phyloP scores from a whole-genome alignment of 2,797 vertebrate species.

The Pseudotriccus pelzelni region DNA sequence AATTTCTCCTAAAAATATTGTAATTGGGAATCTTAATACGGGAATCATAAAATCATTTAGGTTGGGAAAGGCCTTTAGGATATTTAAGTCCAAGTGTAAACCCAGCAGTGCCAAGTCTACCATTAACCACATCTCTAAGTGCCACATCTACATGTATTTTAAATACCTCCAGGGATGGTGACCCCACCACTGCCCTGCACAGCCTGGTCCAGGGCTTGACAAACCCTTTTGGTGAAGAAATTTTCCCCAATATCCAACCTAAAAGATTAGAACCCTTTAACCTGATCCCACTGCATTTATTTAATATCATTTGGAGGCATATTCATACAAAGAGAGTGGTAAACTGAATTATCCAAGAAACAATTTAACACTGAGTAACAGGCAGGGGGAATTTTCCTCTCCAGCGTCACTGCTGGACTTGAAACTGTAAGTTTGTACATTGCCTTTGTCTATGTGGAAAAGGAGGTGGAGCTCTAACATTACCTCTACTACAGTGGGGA shows the following conservation, averaged over 20 bases:
- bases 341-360: background rate
- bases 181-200: background rate
- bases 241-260: background rate
- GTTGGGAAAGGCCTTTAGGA: background rate
- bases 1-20: background rate
- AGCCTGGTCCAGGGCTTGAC: background rate
- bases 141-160: background rate
- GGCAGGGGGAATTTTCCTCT: background rate
- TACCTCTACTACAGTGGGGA: background rate
- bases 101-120: background rate
- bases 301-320: background rate
- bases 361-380: background rate
- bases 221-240: background rate
- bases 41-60: background rate
- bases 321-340: background rate
- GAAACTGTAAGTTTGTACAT: background rate
- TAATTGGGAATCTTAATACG: background rate
- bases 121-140: background rate
- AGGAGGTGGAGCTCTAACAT: background rate
- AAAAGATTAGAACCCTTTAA: background rate
- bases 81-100: fast-evolving
- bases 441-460: background rate
- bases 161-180: too few relatives aligned
- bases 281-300: background rate
- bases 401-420: background rate